phyloP scores from a whole-genome alignment of 2,888 invertebrate genomes.

The Camptogramma bilineatum region DNA sequence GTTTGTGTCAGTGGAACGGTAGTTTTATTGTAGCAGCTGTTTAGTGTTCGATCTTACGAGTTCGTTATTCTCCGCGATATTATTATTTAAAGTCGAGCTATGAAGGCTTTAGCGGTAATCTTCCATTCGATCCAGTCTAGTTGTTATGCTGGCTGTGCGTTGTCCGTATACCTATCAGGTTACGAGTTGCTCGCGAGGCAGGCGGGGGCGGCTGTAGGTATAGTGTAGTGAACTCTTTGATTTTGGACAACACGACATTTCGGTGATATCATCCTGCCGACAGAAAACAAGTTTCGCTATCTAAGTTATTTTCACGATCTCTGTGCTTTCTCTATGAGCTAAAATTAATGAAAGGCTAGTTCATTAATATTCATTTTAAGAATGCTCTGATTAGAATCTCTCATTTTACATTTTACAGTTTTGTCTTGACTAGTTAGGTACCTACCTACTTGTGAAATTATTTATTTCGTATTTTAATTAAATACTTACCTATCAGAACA shows the following conservation, averaged over 20 bases:
- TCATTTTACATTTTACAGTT: too few species aligned
- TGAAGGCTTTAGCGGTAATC: constrained; percentile 30
- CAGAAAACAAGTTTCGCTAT: constrained; percentile 33
- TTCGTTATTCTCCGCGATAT: constrained; percentile 1
- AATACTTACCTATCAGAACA: too few species aligned
- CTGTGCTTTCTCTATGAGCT: constrained; percentile 25
- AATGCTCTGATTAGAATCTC: too few species aligned
- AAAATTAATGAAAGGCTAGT: constrained; percentile 1
- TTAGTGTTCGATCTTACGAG: constrained; percentile 15
- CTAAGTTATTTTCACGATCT: constrained; percentile 20
- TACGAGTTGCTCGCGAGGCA: constrained; percentile 19
- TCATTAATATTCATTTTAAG: too few species aligned
- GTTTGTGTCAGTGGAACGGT: constrained; percentile 13
- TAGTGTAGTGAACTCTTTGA: constrained; percentile 14
- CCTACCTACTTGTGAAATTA: too few species aligned
- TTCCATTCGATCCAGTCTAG: constrained; percentile 33
- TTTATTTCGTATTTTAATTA: too few species aligned
- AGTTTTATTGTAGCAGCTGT: constrained; percentile 38
- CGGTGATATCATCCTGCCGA: constrained; percentile 32
- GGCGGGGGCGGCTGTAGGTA: constrained; percentile 17
- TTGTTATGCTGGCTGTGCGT: constrained; percentile 19
- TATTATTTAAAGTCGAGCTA: background rate
- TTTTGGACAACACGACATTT: constrained; percentile 20
- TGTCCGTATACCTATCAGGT: constrained; percentile 23
- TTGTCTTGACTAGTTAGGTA: too few species aligned